phyloP scores from a whole-genome alignment of 2,888 invertebrate species.

The Eristalinus aeneus region DNA sequence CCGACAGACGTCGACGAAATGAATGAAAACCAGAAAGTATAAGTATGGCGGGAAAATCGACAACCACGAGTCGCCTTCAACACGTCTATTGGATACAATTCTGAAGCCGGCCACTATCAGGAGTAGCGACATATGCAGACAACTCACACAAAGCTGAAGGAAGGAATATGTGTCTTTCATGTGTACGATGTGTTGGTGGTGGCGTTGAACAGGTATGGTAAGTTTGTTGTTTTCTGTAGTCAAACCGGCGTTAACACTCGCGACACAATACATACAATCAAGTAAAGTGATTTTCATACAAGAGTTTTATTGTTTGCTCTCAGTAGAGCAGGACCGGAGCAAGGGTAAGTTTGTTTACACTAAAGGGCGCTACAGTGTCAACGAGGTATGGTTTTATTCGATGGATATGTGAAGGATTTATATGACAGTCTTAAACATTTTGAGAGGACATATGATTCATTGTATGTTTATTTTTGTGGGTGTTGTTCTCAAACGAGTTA shows the following conservation, averaged over 20 bases:
- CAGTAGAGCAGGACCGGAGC: neutral
- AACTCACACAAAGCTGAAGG: neutral
- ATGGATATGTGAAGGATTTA: no score
- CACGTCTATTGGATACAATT: neutral
- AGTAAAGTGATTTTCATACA: constrained; percentile 18
- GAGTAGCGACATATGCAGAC: neutral
- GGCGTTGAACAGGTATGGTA: constrained; percentile 20
- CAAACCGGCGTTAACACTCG: constrained; percentile 18
- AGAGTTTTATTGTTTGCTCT: neutral
- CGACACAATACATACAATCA: constrained; percentile 42
- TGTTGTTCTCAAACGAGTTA: no score
- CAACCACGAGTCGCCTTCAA: neutral
- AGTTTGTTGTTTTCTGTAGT: constrained; percentile 37
- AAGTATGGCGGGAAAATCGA: constrained; percentile 6
- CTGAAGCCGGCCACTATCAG: neutral
- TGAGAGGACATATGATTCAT: no score
- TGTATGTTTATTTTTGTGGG: no score
- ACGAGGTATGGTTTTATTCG: no score
- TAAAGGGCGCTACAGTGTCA: neutral
- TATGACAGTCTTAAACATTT: no score
- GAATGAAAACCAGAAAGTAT: neutral
- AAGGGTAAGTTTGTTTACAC: neutral
- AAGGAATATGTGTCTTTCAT: neutral
- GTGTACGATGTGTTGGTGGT: neutral
- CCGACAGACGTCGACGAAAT: neutral